These are phyloP conservation scores for Craterocephalus amniculus DNA, from an alignment of 2,797 vertebrate species.

Conservation along the genomic window DNA sequence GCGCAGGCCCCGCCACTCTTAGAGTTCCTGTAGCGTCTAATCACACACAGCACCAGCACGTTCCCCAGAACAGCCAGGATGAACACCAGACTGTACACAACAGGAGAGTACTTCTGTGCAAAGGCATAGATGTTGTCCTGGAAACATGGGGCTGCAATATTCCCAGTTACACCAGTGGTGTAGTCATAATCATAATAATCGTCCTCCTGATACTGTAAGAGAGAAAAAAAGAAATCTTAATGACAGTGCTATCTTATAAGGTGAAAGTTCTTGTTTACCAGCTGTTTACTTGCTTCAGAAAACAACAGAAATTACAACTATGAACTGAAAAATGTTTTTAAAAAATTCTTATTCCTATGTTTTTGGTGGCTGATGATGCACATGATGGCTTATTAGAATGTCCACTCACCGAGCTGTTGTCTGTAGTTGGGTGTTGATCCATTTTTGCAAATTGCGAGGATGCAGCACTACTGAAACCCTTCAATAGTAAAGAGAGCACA, in stretches of 20 bases:
- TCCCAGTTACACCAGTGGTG: rapidly evolving
- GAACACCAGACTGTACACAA: slow-evolving; percentile 81
- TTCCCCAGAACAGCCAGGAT: slow-evolving; percentile 83
- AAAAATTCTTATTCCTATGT: background rate
- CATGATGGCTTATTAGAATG: background rate
- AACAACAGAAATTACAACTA: background rate
- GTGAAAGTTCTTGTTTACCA: no score
- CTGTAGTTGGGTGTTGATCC: slow-evolving; percentile 4
- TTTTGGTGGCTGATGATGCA: slow-evolving; percentile 5
- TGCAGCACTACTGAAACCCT: slow-evolving; percentile 34
- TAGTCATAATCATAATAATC: rapidly evolving
- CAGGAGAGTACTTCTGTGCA: slow-evolving; percentile 69
- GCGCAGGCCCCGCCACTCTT: slow-evolving; percentile 67
- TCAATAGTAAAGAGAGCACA: slow-evolving; percentile 24
- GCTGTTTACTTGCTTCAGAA: background rate
- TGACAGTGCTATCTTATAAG: background rate
- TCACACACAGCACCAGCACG: slow-evolving; percentile 81
- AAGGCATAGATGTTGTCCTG: slow-evolving; percentile 65
- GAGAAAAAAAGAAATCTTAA: background rate
- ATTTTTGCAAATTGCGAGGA: slow-evolving; percentile 41
- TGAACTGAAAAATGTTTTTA: background rate
- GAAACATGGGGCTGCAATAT: slow-evolving; percentile 51
- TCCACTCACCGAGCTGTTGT: slow-evolving; percentile 61
- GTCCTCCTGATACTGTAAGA: background rate
- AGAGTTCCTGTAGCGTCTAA: slow-evolving; percentile 77